phyloP scores from a whole-genome alignment of 1,140 invertebrate genomes.

The Tetranychus cinnabarinus region DNA sequence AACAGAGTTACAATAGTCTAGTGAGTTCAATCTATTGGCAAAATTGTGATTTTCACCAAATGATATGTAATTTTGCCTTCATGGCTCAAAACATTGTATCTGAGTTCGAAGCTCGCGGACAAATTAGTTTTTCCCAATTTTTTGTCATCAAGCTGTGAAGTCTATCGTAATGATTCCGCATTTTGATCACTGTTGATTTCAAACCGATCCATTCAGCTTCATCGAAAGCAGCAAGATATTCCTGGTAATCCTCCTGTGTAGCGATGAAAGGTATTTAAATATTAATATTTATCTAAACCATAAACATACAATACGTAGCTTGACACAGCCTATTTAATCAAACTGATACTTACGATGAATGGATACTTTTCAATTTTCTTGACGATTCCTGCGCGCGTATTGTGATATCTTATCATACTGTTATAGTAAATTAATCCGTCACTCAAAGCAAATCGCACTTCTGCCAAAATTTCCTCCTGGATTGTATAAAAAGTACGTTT shows the following conservation, averaged over 20 bases:
- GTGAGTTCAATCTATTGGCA: no score
- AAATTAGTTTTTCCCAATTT: background rate
- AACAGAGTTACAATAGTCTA: no score
- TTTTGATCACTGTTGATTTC: background rate
- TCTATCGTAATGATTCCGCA: background rate
- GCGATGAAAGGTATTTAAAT: no score
- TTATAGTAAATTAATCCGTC: background rate
- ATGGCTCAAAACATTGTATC: background rate
- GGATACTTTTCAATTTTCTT: background rate
- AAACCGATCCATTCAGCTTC: background rate
- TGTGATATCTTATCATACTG: background rate
- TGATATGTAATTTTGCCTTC: no score
- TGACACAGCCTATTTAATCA: background rate
- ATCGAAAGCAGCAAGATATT: background rate
- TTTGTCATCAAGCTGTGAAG: background rate
- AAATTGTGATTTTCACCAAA: no score
- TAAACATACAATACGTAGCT: no score
- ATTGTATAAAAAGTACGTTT: background rate
- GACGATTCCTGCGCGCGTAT: background rate
- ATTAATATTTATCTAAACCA: no score
- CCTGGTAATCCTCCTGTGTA: background rate
- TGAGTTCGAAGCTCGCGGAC: background rate
- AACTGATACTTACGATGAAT: background rate
- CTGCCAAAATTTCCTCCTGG: background rate
- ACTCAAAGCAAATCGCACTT: background rate